These are phyloP conservation scores for Tangara arthus DNA, from an alignment of 2,797 vertebrate genomes.

Conservation along the genomic window DNA sequence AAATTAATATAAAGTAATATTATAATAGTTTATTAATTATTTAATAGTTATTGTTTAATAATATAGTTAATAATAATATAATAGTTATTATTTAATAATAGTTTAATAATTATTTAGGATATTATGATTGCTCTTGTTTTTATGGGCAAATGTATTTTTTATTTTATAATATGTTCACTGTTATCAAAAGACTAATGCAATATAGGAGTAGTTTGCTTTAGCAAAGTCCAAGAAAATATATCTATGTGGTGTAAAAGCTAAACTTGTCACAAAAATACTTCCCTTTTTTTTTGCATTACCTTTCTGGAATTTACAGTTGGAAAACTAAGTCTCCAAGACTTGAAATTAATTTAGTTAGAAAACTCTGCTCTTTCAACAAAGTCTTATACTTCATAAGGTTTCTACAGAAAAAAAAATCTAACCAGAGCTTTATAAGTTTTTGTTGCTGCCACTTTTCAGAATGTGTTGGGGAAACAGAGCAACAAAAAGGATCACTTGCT, in stretches of 20 bases:
- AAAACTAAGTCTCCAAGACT: neutral
- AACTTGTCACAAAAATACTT: neutral
- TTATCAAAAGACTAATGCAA: neutral
- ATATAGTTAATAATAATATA: neutral
- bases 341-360: neutral
- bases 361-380: neutral
- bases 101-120: neutral
- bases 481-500: neutral
- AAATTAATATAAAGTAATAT: neutral
- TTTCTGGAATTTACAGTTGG: neutral
- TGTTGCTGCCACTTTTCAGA: neutral
- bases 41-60: neutral
- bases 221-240: neutral
- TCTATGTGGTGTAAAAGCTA: neutral
- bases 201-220: neutral
- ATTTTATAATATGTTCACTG: neutral
- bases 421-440: neutral
- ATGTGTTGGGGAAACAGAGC: neutral
- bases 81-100: neutral
- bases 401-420: neutral
- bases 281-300: neutral
- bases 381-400: neutral
- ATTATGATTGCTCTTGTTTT: neutral
- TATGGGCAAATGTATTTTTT: neutral
- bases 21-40: neutral